These are phyloP conservation scores for Epizoanthus stellaris DNA, from an alignment of 92 coral and sea anemone genomes.

Conservation along the genomic window DNA sequence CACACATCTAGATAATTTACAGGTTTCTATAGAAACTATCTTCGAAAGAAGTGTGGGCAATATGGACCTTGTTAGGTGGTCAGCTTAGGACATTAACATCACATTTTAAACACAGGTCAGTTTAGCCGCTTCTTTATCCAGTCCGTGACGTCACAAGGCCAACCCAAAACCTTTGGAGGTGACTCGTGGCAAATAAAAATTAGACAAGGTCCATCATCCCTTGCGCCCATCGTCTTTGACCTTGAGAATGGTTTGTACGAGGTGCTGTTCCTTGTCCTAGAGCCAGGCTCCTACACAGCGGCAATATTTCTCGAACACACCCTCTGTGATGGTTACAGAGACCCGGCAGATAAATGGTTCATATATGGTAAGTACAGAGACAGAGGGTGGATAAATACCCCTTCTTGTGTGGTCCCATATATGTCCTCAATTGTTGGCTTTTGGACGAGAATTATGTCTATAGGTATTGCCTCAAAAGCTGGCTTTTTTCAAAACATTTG, in stretches of 20 bases:
- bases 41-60: too few species aligned
- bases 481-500: too few species aligned
- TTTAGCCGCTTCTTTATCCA: slow-evolving; percentile 85
- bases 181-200: slow-evolving; percentile 86
- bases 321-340: slow-evolving; percentile 83
- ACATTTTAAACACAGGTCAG: slow-evolving; percentile 49
- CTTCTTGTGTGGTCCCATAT: too few species aligned
- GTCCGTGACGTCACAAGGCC: slow-evolving; percentile 68
- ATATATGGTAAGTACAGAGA: slow-evolving; percentile 54
- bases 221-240: slow-evolving; percentile 81
- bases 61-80: too few species aligned
- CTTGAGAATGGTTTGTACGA: slow-evolving; percentile 81
- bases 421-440: too few species aligned
- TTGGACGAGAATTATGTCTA: too few species aligned
- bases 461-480: too few species aligned
- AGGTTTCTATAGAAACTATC: too few species aligned
- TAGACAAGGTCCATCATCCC: slow-evolving; percentile 91
- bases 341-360: slow-evolving; percentile 82
- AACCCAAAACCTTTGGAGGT: slow-evolving; percentile 72
- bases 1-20: too few species aligned
- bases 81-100: neutral
- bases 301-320: slow-evolving; percentile 75
- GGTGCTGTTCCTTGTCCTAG: slow-evolving; percentile 69
- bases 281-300: slow-evolving; percentile 79
- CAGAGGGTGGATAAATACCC: neutral